Conservation (phyloP, 1,140 invertebrate species). For the Ceratosolen fusciceps region DNA sequence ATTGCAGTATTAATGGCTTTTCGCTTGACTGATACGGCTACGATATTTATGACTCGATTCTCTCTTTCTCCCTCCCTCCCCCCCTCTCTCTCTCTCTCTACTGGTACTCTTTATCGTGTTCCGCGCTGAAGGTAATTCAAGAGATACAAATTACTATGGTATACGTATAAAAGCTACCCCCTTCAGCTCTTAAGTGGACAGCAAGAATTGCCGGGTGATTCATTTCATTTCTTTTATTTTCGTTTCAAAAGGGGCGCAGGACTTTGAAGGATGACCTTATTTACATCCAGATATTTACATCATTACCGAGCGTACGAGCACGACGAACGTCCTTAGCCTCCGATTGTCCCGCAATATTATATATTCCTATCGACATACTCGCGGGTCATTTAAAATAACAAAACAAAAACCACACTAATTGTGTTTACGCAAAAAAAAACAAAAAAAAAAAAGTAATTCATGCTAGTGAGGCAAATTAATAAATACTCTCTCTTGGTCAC, state of each 20-base stretch:
- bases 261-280: constrained; percentile 1
- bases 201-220: background rate
- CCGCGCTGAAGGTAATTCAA: constrained; percentile 31
- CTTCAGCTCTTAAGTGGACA: constrained; percentile 10
- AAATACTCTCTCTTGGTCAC: too few species aligned
- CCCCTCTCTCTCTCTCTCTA: background rate
- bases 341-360: background rate
- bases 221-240: constrained; percentile 8
- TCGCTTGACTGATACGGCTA: constrained; percentile 46
- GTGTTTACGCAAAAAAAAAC: too few species aligned
- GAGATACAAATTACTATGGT: constrained; percentile 37
- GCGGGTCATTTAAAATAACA: too few species aligned
- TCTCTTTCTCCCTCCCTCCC: background rate
- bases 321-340: background rate
- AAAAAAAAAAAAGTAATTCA: too few species aligned
- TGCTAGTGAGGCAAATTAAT: too few species aligned
- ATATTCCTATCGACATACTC: too few species aligned
- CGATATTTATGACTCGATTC: constrained; percentile 40
- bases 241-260: background rate
- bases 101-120: background rate
- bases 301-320: background rate
- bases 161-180: constrained; percentile 22
- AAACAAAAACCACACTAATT: too few species aligned
- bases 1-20: constrained; percentile 48
- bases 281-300: background rate